A percentile compares a stretch with the other conserved stretches of the same genome.
Conservation (phyloP, 1,140 invertebrate species). For the Leptestheria dahalacensis region DNA sequence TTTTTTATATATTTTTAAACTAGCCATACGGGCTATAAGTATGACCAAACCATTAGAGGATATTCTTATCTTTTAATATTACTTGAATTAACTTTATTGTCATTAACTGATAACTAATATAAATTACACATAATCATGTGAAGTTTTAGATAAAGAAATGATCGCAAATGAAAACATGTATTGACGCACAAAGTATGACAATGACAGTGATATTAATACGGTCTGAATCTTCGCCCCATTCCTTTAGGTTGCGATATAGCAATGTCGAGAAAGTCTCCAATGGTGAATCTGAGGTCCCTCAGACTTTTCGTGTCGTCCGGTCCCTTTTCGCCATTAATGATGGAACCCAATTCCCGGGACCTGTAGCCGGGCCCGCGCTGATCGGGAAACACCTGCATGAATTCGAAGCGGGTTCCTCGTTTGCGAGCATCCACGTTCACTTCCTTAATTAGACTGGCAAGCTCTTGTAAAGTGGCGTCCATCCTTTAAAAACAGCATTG, state of each 20-base stretch:
- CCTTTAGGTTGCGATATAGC: conserved; percentile 71
- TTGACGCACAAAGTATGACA: not conserved
- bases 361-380: conserved; percentile 45
- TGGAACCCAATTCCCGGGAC: conserved; percentile 88
- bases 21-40: too few species aligned
- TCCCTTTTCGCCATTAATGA: conserved; percentile 78
- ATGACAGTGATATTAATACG: conserved; percentile 12
- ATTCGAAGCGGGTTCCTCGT: conserved; percentile 96
- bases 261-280: conserved; percentile 94
- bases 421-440: conserved; percentile 89
- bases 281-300: conserved; percentile 64
- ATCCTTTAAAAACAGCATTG: conserved; percentile 42
- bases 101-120: too few species aligned
- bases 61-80: too few species aligned
- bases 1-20: too few species aligned
- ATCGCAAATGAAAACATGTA: not conserved
- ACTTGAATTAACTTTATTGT: too few species aligned
- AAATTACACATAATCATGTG: too few species aligned
- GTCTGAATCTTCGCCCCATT: conserved; percentile 13
- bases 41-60: too few species aligned
- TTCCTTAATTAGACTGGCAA: conserved; percentile 90
- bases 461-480: conserved; percentile 91
- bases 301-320: conserved; percentile 81
- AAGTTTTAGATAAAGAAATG: too few species aligned
- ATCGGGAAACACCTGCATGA: conserved; percentile 82